Evolutionary conservation across 2,797 vertebrate genomes (phyloP).

Genomic region (Cuculus canorus): DNA sequence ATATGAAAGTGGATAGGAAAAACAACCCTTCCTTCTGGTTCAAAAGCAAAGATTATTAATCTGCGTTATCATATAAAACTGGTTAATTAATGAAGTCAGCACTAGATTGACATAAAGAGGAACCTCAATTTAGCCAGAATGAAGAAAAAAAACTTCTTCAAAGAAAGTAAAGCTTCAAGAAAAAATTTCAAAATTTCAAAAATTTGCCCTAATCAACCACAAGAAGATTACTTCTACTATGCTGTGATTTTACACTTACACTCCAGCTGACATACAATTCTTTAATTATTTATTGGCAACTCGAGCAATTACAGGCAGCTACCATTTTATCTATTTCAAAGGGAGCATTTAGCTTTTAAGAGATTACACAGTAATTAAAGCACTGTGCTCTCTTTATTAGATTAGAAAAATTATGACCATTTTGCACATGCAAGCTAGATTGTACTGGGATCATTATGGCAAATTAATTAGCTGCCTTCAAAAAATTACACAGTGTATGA

Average conservation of each 20-base stretch:
- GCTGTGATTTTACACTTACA: not conserved
- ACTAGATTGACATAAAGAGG: not conserved
- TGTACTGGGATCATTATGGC: not conserved
- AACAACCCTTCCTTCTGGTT: not conserved
- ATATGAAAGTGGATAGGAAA: not conserved
- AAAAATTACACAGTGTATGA: not conserved
- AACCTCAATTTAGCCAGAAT: not conserved
- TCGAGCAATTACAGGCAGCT: not conserved
- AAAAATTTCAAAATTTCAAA: too few species aligned
- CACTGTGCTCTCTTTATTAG: not conserved
- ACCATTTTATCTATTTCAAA: constrained; percentile 28
- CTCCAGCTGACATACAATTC: constrained; percentile 10
- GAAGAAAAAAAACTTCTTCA: not conserved
- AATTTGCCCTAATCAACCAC: not conserved
- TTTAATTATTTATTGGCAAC: constrained; percentile 26
- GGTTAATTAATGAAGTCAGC: not conserved
- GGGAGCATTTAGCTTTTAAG: not conserved
- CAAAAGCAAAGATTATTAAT: not conserved
- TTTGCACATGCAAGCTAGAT: not conserved
- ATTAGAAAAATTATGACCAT: not conserved
- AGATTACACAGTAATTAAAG: constrained; percentile 35
- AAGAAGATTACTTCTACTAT: not conserved
- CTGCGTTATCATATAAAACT: not conserved
- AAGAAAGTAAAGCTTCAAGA: not conserved
- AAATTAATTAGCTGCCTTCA: not conserved